These are phyloP conservation scores for Panonychus citri DNA, from an alignment of 1,140 invertebrate species.

Conservation along the genomic window DNA sequence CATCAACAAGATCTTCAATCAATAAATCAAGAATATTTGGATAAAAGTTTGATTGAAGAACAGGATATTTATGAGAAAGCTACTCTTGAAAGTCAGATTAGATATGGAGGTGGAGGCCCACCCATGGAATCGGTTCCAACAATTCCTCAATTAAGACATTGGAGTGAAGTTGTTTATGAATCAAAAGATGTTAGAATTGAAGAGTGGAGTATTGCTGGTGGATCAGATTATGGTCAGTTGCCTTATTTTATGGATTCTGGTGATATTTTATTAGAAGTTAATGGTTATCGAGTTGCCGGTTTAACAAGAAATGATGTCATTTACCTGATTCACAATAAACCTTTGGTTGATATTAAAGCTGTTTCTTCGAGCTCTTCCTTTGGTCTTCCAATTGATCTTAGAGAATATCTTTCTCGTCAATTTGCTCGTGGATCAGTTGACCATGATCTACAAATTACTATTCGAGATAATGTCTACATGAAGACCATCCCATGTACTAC, in stretches of 20 bases:
- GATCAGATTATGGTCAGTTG: constrained; percentile 11
- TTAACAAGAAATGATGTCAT: constrained; percentile 34
- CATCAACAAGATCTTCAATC: too few species aligned
- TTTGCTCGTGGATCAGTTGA: constrained; percentile 39
- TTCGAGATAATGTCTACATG: constrained; percentile 41
- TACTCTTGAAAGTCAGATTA: too few species aligned
- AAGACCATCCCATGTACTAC: constrained; percentile 36
- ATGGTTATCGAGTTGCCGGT: constrained; percentile 37
- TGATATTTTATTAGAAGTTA: constrained; percentile 35
- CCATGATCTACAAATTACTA: constrained; percentile 40
- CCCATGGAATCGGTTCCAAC: not conserved
- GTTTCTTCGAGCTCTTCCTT: not conserved
- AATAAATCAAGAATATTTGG: too few species aligned
- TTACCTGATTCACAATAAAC: constrained; percentile 8
- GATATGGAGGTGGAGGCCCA: too few species aligned
- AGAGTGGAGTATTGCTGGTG: constrained; percentile 8
- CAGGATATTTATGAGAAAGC: too few species aligned
- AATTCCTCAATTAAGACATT: not conserved
- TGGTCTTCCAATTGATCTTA: constrained; percentile 24
- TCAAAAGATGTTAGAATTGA: not conserved
- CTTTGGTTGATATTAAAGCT: constrained; percentile 1
- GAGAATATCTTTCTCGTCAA: constrained; percentile 33
- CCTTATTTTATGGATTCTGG: constrained; percentile 17
- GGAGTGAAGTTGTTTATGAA: constrained; percentile 4
- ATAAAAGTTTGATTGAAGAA: too few species aligned